Conservation (phyloP, 2,113 vertebrate genomes). For the Sardina pilchardus region DNA sequence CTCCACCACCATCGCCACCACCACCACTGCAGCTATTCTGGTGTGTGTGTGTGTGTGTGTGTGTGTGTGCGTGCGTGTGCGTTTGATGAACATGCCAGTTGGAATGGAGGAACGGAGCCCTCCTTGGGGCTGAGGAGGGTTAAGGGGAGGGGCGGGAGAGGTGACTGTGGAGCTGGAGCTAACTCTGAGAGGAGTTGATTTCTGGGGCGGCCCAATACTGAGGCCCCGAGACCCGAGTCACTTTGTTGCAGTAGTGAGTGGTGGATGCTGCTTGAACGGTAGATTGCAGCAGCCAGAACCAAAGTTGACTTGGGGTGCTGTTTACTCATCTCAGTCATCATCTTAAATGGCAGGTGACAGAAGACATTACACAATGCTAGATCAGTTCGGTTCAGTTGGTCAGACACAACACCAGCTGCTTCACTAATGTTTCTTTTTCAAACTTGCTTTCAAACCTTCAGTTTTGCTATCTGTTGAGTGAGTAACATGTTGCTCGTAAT, state of each 20-base stretch:
- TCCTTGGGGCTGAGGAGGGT: constrained; percentile 32
- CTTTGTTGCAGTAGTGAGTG: not conserved
- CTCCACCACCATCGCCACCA: not conserved
- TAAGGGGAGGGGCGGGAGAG: constrained; percentile 44
- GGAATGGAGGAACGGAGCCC: not conserved
- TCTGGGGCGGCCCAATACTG: constrained; percentile 57
- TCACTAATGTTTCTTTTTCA: not conserved
- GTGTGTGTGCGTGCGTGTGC: not conserved
- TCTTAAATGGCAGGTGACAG: not conserved
- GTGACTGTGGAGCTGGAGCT: constrained; percentile 56
- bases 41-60: constrained; percentile 57
- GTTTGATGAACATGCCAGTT: constrained; percentile 3
- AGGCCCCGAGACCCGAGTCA: constrained; percentile 12
- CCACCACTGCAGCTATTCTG: constrained; percentile 54
- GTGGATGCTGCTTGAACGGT: not conserved
- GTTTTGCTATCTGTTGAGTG: not conserved
- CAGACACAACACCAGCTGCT: not conserved
- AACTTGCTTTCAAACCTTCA: not conserved
- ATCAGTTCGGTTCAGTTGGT: not conserved
- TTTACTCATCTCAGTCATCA: too few relatives aligned
- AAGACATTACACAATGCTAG: not conserved
- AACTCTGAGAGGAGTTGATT: constrained; percentile 59
- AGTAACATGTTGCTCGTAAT: too few relatives aligned
- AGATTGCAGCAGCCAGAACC: not conserved
- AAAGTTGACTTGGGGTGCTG: not conserved